Evolutionary conservation across 2,888 invertebrate genomes (phyloP).

Genomic region (Shargacucullia verbasci): DNA sequence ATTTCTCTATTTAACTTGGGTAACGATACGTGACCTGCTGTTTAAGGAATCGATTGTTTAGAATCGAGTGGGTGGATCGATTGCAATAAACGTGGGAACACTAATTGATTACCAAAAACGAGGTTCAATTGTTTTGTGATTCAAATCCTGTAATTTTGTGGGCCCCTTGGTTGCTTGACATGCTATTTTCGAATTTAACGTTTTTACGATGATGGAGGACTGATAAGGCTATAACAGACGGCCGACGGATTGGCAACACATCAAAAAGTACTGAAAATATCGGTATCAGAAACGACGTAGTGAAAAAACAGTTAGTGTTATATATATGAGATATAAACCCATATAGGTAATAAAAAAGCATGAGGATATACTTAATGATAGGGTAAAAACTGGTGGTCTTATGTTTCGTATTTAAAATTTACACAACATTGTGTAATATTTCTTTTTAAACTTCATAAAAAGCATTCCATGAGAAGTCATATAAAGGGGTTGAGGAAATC

Average conservation of each 20-base stretch:
- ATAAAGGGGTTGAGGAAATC: conserved; percentile 43
- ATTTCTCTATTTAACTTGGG: conserved; percentile 68
- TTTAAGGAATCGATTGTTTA: conserved; percentile 64
- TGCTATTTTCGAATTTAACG: too few species aligned
- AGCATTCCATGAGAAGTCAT: conserved; percentile 25
- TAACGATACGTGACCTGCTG: conserved; percentile 74
- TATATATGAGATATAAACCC: too few species aligned
- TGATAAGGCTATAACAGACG: too few species aligned
- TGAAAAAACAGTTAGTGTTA: too few species aligned
- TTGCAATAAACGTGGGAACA: conserved; percentile 63
- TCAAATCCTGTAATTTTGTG: conserved; percentile 16
- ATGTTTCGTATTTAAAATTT: background rate
- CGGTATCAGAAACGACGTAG: too few species aligned
- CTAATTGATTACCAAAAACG: conserved; percentile 55
- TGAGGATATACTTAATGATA: too few species aligned
- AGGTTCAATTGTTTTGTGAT: conserved; percentile 44
- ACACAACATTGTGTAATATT: conserved; percentile 5
- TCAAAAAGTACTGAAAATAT: too few species aligned
- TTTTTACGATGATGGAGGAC: too few species aligned
- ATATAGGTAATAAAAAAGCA: too few species aligned
- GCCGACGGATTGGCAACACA: too few species aligned
- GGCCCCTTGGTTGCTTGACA: too few species aligned
- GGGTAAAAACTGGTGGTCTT: too few species aligned
- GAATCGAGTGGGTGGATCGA: conserved; percentile 63
- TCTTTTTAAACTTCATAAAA: conserved; percentile 23